Base-by-base conservation (phyloP, 2,113 vertebrate species). In the Marmota flaviventris region DNA sequence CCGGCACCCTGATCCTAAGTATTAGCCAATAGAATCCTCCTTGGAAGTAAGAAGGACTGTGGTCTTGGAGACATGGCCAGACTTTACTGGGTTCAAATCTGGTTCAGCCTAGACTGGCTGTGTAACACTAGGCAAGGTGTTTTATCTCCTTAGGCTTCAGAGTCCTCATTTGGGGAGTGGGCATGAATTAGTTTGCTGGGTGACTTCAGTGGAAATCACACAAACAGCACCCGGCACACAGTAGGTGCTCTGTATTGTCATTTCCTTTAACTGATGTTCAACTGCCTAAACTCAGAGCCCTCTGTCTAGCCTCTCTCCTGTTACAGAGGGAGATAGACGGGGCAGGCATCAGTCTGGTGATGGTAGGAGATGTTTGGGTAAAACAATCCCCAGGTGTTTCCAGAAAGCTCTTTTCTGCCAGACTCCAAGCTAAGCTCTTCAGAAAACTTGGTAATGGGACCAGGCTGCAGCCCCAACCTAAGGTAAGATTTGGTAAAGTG, bases 361-460 rank as follows among this genome's bases (percentile, higher is more conserved):
- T 9, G 34, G n/a, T 53, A n/a, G 13, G 39, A 17, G 45, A 32
- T 75, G 1, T 81, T 34, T 37, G 37, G 45, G 5, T 37, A 96
- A 87, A 85, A 96, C 25, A 63, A 58, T 85, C 45, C 8, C 48
- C 51, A 85, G 4, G 48, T 73, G 12, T 85, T 91, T 95, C 78
- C 69, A 58, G 42, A 91, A 94, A 75, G 61, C 53, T 78, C 45
- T 67, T 81, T 32, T 89, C 67, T 76, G 53, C 56, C 70, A 17
- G 56, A 11, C 65, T 75, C n/a, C 79, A 88, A 58, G 42, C 79
- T 51, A 61, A 82, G 58, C 32, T 79, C 48, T 88, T 18, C 24
- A 78, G 12, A 27, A 51, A 83, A 63, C 22, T 58, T 82, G 32
- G 18, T 95, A 25, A 42, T 53, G 8, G 51, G 87, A 29, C 12